Conservation (phyloP, 1,140 invertebrate species). For the Thaumatotibia leucotreta region DNA sequence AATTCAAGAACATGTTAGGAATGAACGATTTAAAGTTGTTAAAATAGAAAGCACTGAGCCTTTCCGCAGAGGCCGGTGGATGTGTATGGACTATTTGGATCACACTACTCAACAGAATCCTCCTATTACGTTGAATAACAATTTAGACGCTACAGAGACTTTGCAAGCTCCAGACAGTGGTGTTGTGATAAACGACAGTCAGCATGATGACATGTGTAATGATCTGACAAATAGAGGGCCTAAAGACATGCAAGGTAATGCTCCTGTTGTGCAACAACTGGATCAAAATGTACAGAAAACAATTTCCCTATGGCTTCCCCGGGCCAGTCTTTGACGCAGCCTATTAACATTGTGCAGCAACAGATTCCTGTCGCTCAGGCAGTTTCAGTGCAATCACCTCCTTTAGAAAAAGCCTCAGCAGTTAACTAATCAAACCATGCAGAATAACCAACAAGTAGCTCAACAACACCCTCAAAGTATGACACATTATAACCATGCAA, state of each 20-base stretch:
- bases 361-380: conserved; percentile 68
- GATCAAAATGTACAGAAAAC: conserved; percentile 68
- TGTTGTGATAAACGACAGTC: conserved; percentile 71
- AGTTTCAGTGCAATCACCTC: conserved; percentile 72
- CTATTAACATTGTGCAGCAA: conserved; percentile 70
- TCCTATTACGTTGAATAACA: conserved; percentile 69
- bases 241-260: conserved; percentile 66
- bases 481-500: conserved; percentile 73
- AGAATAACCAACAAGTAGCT: conserved; percentile 57
- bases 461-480: conserved; percentile 73
- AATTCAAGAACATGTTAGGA: conserved; percentile 84
- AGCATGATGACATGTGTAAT: conserved; percentile 70
- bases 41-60: conserved; percentile 97
- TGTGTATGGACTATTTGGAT: conserved; percentile 96
- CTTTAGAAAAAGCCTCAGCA: conserved; percentile 72
- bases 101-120: conserved; percentile 81
- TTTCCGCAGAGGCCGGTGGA: conserved; percentile 95
- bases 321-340: conserved; percentile 71
- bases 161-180: conserved; percentile 70
- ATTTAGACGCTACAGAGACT: conserved; percentile 64
- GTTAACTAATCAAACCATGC: conserved; percentile 63
- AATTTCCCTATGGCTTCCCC: conserved; percentile 74
- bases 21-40: conserved; percentile 95
- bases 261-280: conserved; percentile 62
- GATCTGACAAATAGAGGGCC: conserved; percentile 62